A percentile compares a stretch with the other conserved stretches of the same genome.
These are phyloP conservation scores for Diploscapter pachys DNA, from an alignment of 1,140 invertebrate species.

Conservation along the genomic window DNA sequence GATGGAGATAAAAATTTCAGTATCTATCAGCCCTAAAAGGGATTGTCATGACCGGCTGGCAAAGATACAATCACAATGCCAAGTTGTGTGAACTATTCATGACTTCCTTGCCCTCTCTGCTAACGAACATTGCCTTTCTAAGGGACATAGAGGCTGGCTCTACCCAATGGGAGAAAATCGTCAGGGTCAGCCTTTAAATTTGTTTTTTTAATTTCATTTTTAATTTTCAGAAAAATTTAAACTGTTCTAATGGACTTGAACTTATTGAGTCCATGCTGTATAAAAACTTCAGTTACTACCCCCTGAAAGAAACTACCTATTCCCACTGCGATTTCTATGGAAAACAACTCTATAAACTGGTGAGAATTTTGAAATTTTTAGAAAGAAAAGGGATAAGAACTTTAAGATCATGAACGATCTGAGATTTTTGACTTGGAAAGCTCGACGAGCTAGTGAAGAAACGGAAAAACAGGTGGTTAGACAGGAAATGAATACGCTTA, in stretches of 20 bases:
- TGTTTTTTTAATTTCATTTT: too few species aligned
- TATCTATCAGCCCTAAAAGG: conserved; percentile 21
- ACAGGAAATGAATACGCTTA: too few species aligned
- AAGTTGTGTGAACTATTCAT: conserved; percentile 83
- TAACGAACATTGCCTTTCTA: conserved; percentile 37
- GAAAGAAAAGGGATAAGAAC: not conserved
- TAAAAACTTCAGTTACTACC: conserved; percentile 2
- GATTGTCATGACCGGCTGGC: conserved; percentile 56
- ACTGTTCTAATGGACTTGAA: not conserved
- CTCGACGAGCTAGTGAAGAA: not conserved
- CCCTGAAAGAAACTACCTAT: conserved; percentile 11
- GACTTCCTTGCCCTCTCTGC: conserved; percentile 73
- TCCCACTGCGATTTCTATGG: conserved; percentile 9
- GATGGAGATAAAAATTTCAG: conserved; percentile 14
- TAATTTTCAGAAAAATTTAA: too few species aligned
- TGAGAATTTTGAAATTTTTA: conserved; percentile 3
- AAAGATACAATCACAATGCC: conserved; percentile 81
- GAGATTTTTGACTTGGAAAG: conserved; percentile 19
- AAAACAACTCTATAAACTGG: conserved; percentile 18
- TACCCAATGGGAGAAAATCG: conserved; percentile 1
- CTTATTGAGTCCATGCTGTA: not conserved
- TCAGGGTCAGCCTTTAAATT: not conserved
- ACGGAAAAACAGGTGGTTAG: too few species aligned
- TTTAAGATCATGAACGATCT: conserved; percentile 23
- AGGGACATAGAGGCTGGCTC: not conserved